Base-by-base conservation (phyloP, 2,888 invertebrate species). In the Andrena fulva region DNA sequence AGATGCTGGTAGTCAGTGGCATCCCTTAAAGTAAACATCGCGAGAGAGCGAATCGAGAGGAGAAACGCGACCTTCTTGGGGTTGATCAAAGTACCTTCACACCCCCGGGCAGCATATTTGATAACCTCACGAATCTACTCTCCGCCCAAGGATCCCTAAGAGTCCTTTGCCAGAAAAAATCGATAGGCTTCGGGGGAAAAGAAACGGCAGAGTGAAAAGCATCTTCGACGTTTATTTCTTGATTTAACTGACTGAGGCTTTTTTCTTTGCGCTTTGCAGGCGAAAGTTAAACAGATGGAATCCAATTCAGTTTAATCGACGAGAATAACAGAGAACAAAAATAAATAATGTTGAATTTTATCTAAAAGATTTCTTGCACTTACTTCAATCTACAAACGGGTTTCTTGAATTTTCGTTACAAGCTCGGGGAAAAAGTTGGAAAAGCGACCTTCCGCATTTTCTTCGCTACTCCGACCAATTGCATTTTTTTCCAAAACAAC, bases 51-150 rank as follows among this genome's bases (percentile, higher is more conserved):
- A 81, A 87, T 84, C 84, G 82, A 77, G 83, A 86, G 85, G 72
- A 79, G 86, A 87, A 87, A 86, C 87, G 87, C 80, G 85, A 85
- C 81, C 87, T 88, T 60, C 89, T 89, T 85, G 86, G 87, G 90
- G 89, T 89, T 91, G 92, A 92, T 92, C 92, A 92, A 92, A 92
- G 92, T 92, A 91, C 90, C 91, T 91, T 92, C 90, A 91, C 92
- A 92, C 92, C 92, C 92, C 84, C 89, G 83, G 91, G 92, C 92
- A 90, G 90, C 90, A 91, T 92, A 92, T 92, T 92, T 91, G 91
- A 92, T 92, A 91, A 87, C 82, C 83, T 78, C 74, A 52, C 82
- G 70, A 62, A 80, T 80, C 80, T 54, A 83, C 86, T 80, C 80
- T 82, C 73, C n/a, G 35, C 56, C 66, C 31, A 48, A 69, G 59